Percentiles rank a stretch among this genome's conserved stretches.
Conservation (phyloP, 2,797 vertebrate genomes). For the Tolypeutes matacus region DNA sequence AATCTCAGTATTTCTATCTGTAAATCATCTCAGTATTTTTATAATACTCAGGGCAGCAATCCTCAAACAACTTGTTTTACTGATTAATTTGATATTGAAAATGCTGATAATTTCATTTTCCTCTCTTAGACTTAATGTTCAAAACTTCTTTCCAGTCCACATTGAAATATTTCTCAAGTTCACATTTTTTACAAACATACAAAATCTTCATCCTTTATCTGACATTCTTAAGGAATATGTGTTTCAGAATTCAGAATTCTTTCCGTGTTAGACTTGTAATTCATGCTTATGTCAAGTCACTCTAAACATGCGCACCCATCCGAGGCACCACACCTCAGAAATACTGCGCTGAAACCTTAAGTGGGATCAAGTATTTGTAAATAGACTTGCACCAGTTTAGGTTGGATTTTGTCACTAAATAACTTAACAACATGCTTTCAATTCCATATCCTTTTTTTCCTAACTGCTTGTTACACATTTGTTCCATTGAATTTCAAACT, state of each 20-base stretch:
- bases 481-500: no score
- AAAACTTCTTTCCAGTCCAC: not conserved
- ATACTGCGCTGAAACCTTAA: not conserved
- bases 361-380: not conserved
- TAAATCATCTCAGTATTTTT: not conserved
- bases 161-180: not conserved
- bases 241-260: not conserved
- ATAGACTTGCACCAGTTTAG: not conserved
- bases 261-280: not conserved
- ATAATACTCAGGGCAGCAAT: not conserved
- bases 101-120: not conserved
- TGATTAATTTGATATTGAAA: not conserved
- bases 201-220: not conserved
- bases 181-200: not conserved
- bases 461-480: no score
- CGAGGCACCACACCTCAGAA: not conserved
- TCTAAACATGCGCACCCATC: not conserved
- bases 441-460: not conserved
- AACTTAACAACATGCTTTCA: not conserved
- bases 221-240: not conserved
- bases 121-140: not conserved
- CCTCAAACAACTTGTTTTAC: not conserved
- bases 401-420: not conserved
- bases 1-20: not conserved
- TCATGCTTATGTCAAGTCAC: not conserved